Base-by-base conservation (phyloP, 2,797 vertebrate species). In the Onychomys torridus region DNA sequence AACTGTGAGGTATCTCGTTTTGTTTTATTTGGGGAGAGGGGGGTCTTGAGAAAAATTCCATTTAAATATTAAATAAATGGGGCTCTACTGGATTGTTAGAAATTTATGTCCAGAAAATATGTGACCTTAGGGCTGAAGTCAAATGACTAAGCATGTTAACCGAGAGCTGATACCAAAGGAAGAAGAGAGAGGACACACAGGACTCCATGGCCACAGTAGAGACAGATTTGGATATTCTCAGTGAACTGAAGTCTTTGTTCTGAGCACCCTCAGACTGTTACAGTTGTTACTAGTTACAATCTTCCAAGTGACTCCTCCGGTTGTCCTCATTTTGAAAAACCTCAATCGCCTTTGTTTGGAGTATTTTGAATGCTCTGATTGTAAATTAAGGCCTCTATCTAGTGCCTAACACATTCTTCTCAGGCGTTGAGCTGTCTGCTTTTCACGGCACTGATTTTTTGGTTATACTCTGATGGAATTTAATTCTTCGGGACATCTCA, bases 1-100 rank as follows among this genome's bases (percentile, higher is more conserved):
- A 99, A 98, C 95, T 99, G 99, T 85, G 99, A 99, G 99, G 99
- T 99, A 98, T 87, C 92, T 96, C 34, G 52, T 92, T 94, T 95
- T 85, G 17, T 86, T 94, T 96, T 96, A 61, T 91, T 93, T 96
- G 13, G 87, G 71, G 57, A 17, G 43, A 90, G 84, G 71, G n/a
- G 63, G 17, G 49, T 91, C 94, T 95, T 89, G 11, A 83, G 82
- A 43, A 57, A 0, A 94, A 81, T 89, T 87, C 37, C 23, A 34
- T 86, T 86, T 69, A 46, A 12, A 43, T 84, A 90, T 55, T 84
- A 43, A 27, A 75, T 85, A 57, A 37, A n/a, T 46, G 37, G 87
- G 61, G 32, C 82, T 96, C 46, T 84, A 19, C 25, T 84, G 27
- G 96, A 86, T 91, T 86, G 76, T 46, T 96, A 94, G 52, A 67